Base-by-base conservation (phyloP, 2,797 vertebrate genomes). In the Lacerta viridis region DNA sequence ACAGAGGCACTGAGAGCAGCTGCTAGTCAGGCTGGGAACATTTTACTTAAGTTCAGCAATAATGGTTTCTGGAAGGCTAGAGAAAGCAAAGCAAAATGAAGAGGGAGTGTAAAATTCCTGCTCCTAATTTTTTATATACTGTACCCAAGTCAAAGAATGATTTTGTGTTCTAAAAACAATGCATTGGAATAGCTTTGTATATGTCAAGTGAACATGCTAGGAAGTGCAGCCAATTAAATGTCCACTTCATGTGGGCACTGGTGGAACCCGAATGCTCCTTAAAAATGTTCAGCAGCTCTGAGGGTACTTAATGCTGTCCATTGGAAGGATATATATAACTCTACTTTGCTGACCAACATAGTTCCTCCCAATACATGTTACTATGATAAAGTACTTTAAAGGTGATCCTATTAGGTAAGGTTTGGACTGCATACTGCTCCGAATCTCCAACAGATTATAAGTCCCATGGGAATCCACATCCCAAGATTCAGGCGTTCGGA, bases 1-100 rank as follows among this genome's bases (percentile, higher is more conserved):
- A 95, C 94, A 91, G 2, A 87, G 93, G 89, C 92, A 75, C 7
- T 74, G 43, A 92, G 90, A 95, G 88, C 90, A 36, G 18, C 87
- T 69, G 0, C 93, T 86, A 90, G 91, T 92, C 92, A 81, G 84
- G 90, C 87, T 77, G 80, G 80, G 55, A n/a, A 82, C 90, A 41
- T 7, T 90, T 94, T 92, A 89, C 55, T 8, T 68, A 93, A 2
- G 5, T 39, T 88, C 84, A 82, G 43, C 36, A 68, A 39, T 74
- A 90, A 90, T 7, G 69, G 87, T 83, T 68, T 59, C 11, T 46
- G 23, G 75, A 68, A 41, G 6, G 18, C 83, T 80, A 61, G 0
- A 0, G 50, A 50, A 93, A 86, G 61, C 78, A 91, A 86, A 20
- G 61, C 17, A 82, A 7, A 10, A 69, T 43, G 10, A 75, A 69